Conservation (phyloP, 1,140 invertebrate species). For the Neodiprion lecontei region DNA sequence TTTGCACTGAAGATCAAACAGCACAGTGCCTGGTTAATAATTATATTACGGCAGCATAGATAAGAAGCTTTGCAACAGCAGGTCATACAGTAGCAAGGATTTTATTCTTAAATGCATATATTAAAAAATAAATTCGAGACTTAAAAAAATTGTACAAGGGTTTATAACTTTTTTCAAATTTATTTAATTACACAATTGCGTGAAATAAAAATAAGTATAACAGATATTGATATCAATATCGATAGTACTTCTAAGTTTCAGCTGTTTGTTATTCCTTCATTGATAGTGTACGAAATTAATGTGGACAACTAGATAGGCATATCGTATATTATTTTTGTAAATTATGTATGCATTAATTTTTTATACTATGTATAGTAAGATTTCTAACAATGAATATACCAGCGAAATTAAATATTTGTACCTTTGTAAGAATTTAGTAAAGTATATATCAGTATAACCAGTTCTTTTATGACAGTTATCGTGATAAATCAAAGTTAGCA, state of each 20-base stretch:
- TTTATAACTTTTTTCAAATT: too few species aligned
- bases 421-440: slow-evolving; percentile 9
- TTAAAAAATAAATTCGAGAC: too few species aligned
- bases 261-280: slow-evolving; percentile 1
- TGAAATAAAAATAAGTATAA: too few species aligned
- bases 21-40: too few species aligned
- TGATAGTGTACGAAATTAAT: not conserved
- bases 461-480: slow-evolving; percentile 15
- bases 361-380: slow-evolving; percentile 6
- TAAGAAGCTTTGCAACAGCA: too few species aligned
- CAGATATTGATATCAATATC: not conserved
- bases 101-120: too few species aligned
- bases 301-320: not conserved
- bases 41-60: too few species aligned
- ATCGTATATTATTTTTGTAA: slow-evolving; percentile 14
- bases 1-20: too few species aligned
- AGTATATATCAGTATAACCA: slow-evolving; percentile 10
- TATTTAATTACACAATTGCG: too few species aligned
- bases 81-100: too few species aligned
- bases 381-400: slow-evolving; percentile 14
- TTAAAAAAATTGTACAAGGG: too few species aligned
- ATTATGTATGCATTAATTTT: not conserved
- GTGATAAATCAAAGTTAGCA: not conserved
- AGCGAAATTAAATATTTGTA: slow-evolving; percentile 11
- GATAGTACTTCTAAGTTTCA: not conserved